These are phyloP conservation scores for Apodemia mormo DNA, from an alignment of 2,888 invertebrate species.

Conservation along the genomic window DNA sequence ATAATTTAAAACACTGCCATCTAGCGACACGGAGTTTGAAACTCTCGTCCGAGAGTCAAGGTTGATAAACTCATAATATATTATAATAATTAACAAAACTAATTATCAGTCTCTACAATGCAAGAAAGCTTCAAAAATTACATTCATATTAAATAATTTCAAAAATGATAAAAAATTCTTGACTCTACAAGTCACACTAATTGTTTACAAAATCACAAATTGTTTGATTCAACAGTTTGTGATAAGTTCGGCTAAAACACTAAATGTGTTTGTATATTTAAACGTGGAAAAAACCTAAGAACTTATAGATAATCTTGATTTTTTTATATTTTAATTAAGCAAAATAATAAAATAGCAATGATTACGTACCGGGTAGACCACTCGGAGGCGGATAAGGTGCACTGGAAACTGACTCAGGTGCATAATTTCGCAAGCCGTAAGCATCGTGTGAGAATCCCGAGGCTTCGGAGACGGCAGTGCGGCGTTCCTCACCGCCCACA, in stretches of 20 bases:
- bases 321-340: constrained; percentile 24
- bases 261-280: constrained; percentile 60
- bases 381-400: constrained; percentile 91
- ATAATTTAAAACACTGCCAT: constrained; percentile 55
- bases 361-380: constrained; percentile 80
- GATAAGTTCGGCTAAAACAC: constrained; percentile 65
- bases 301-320: neutral
- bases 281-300: constrained; percentile 53
- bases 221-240: constrained; percentile 59
- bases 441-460: constrained; percentile 87
- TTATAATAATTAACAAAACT: constrained; percentile 58
- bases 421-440: constrained; percentile 89
- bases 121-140: constrained; percentile 22
- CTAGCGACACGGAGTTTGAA: constrained; percentile 58
- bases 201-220: constrained; percentile 72
- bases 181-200: constrained; percentile 29
- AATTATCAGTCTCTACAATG: constrained; percentile 45
- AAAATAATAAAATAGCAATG: constrained; percentile 33
- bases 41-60: constrained; percentile 58
- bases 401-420: constrained; percentile 87
- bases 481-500: constrained; percentile 86
- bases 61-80: constrained; percentile 73
- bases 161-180: constrained; percentile 35
- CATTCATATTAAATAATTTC: constrained; percentile 19
- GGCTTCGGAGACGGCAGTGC: constrained; percentile 83